Evolutionary conservation across 2,888 invertebrate genomes (phyloP).

Genomic region (Brachypalpus laphriformis): DNA sequence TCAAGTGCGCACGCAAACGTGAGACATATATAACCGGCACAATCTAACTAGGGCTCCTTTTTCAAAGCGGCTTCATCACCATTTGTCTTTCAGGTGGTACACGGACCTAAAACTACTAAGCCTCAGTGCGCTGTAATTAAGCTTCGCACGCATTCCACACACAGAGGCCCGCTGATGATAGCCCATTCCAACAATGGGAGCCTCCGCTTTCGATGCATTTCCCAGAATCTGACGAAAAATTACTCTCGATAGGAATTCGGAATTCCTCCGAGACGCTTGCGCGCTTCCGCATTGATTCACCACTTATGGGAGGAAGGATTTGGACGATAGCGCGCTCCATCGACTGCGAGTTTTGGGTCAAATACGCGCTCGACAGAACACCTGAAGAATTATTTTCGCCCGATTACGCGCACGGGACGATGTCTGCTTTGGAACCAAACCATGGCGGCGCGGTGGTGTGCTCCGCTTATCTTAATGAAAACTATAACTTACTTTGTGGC

Average conservation of each 20-base stretch:
- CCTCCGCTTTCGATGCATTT: conserved; percentile 35
- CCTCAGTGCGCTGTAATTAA: conserved; percentile 59
- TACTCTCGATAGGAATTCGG: conserved; percentile 72
- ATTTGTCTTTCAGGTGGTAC: conserved; percentile 69
- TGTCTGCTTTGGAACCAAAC: conserved; percentile 16
- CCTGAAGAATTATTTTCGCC: conserved; percentile 65
- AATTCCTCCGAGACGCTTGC: conserved; percentile 48
- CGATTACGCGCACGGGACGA: conserved; percentile 28
- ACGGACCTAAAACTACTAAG: conserved; percentile 38
- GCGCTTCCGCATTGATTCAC: conserved; percentile 70
- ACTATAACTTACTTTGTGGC: conserved; percentile 72
- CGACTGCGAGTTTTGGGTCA: conserved; percentile 62
- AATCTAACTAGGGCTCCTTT: conserved; percentile 9
- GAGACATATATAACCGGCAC: conserved; percentile 45
- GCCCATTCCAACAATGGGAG: conserved; percentile 42
- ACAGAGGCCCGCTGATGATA: background rate
- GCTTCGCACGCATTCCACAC: conserved; percentile 69
- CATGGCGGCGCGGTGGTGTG: background rate
- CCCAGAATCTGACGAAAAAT: conserved; percentile 73
- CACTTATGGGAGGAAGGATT: conserved; percentile 68
- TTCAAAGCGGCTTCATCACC: conserved; percentile 62
- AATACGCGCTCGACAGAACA: conserved; percentile 45
- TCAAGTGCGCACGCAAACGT: conserved; percentile 54
- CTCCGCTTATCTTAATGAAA: conserved; percentile 71
- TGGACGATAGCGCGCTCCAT: conserved; percentile 39